Base-by-base conservation (phyloP, 2,888 invertebrate genomes). In the Sepioteuthis lessoniana region DNA sequence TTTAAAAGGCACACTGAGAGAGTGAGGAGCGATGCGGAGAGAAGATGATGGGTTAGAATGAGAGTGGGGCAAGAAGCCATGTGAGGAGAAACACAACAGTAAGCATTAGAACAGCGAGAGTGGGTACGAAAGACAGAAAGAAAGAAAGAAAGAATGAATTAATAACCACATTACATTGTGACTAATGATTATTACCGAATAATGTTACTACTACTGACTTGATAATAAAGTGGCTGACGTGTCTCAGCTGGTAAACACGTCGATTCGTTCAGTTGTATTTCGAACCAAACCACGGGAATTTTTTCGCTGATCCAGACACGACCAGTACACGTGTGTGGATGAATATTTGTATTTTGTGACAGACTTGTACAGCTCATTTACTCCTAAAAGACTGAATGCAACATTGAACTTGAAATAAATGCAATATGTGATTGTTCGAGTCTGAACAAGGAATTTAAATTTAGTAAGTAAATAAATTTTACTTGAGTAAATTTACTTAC, bases 151-250 rank as follows among this genome's bases (percentile, higher is more conserved):
- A 76, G 76, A 76, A 76, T 76, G 76, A 76, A 76, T 76, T 76
- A 76, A 76, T 76, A 76, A 76, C 76, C 35, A 76, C 31, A 60
- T 60, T 60, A 60, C 76, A 76, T 76, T n/a, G 76, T 76, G 76
- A 76, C 76, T 76, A 76, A 76, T 76, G n/a, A 76, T 76, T 76
- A 76, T 76, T 76, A n/a, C 76, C 76, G n/a, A 76, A 76, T 76
- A 76, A 76, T 76, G 76, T n/a, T 76, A 76, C 76, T 76, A 76
- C 76, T n/a, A 76, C 76, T n/a, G 76, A n/a, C 76, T 76, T n/a
- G 76, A n/a, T 76, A 35, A 76, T 76, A 76, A 55, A n/a, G n/a
- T 76, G n/a, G n/a, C n/a, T 35, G n/a, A 19, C 76, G n/a, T 76
- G n/a, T 76, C 76, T 76, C 76, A 76, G 76, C n/a, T 76, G 76